Base-by-base conservation (phyloP, 2,888 invertebrate genomes). In the Mythimna impura region DNA sequence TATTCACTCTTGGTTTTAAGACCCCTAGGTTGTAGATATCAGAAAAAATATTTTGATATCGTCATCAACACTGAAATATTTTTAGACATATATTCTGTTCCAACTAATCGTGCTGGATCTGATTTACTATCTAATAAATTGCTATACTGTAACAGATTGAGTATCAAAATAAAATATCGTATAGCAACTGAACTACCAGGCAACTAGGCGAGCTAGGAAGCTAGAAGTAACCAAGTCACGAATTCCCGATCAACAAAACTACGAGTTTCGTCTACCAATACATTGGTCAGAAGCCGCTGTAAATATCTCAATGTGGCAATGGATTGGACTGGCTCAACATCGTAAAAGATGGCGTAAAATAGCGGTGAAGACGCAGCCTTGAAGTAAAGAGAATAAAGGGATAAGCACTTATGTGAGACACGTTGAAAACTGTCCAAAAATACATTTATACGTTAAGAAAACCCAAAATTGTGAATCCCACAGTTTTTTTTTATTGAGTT, bases 191-290 rank as follows among this genome's bases (percentile, higher is more conserved):
- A 58, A 58, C 25, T 47, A 63, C 55, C 34, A 62, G 47, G 55
- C 25, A 20, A 30, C 1, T 43, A 77, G 52, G 10, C n/a, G 36
- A 12, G 34, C 14, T 64, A 57, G 50, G 50, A n/a, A 55, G 64
- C 47, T 36, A 65, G 30, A 43, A 60, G 63, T 78, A 78, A 50
- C 55, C 78, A 55, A 76, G 78, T 78, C 78, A 78, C 78, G 78
- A 81, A 68, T 25, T 62, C 30, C 17, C 69, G 77, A 78, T 81
- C 78, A 68, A 77, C 82, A 81, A 81, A 78, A 76, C 77, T 78
- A 81, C 78, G 68, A 81, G 67, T 67, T 62, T 68, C 81, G 55
- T 81, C 82, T 61, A 63, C 77, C 65, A 78, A 81, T 78, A 81
- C 77, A 77, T 81, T 81, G 82, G 77, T 68, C 65, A 81, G 82